Evolutionary conservation across 2,797 vertebrate species (phyloP).

Genomic region (Sebastes hubbsi): DNA sequence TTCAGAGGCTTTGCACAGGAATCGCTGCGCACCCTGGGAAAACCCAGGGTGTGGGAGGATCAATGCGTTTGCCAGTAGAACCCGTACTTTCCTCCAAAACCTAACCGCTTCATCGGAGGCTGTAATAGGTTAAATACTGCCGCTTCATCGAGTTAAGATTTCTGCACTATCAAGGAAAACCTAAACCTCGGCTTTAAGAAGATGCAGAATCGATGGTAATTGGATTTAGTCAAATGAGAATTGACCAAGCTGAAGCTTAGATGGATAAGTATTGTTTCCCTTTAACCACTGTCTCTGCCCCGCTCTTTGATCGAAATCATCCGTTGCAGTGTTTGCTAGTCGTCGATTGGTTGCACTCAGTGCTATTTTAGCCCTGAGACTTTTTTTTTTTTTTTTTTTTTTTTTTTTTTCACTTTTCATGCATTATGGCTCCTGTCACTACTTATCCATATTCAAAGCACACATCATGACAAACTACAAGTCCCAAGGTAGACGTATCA

Average conservation of each 20-base stretch:
- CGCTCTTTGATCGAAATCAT: slow-evolving; percentile 47
- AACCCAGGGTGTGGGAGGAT: slow-evolving; percentile 74
- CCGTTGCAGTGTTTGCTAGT: slow-evolving; percentile 28
- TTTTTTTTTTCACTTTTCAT: neutral
- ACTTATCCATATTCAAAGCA: slow-evolving; percentile 40
- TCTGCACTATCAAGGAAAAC: slow-evolving; percentile 71
- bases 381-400: neutral
- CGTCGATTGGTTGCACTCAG: slow-evolving; percentile 6
- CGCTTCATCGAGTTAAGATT: slow-evolving; percentile 68
- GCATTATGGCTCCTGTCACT: slow-evolving; percentile 7
- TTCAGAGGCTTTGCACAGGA: slow-evolving; percentile 74
- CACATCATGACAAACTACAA: slow-evolving; percentile 28
- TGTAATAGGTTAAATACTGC: slow-evolving; percentile 78
- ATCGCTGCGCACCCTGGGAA: slow-evolving; percentile 66
- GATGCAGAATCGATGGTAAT: slow-evolving; percentile 73
- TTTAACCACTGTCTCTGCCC: slow-evolving; percentile 32
- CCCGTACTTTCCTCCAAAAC: slow-evolving; percentile 64
- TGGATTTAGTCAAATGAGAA: slow-evolving; percentile 79
- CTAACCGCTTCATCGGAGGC: slow-evolving; percentile 60
- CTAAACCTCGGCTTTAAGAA: slow-evolving; percentile 66
- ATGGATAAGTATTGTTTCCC: slow-evolving; percentile 71
- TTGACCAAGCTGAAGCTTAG: slow-evolving; percentile 72
- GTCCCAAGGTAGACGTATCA: slow-evolving; percentile 27
- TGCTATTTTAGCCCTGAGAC: slow-evolving; percentile 31
- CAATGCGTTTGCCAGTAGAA: slow-evolving; percentile 67